Evolutionary conservation across 92 coral and sea anemone species (phyloP).

Genomic region (Epizoanthus ramosus): DNA sequence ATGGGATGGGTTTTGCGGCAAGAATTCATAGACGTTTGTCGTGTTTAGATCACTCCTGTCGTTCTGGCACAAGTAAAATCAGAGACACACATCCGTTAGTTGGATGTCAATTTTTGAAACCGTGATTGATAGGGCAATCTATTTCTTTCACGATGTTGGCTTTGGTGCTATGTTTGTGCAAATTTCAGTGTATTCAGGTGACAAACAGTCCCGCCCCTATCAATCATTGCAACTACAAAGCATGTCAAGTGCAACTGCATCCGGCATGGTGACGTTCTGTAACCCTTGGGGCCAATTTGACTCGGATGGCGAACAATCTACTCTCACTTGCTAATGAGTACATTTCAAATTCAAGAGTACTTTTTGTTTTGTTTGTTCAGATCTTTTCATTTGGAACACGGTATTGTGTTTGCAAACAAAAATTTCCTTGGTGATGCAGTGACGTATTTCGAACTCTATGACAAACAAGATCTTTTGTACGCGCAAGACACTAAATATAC

Average conservation of each 20-base stretch:
- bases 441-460: conserved; percentile 6
- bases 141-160: conserved; percentile 14
- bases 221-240: conserved; percentile 30
- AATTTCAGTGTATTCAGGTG: conserved; percentile 32
- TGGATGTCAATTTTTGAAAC: neutral
- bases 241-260: conserved; percentile 25
- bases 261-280: conserved; percentile 2
- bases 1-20: conserved; percentile 17
- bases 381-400: conserved; percentile 31
- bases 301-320: conserved; percentile 5
- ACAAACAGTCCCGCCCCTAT: conserved; percentile 43
- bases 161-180: conserved; percentile 6
- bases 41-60: neutral
- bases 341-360: conserved; percentile 42
- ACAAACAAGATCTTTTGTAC: conserved; percentile 7
- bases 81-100: neutral
- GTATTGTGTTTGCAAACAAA: conserved; percentile 31
- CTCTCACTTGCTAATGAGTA: conserved; percentile 13
- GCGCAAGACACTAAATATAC: neutral
- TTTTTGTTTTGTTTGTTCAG: conserved; percentile 16
- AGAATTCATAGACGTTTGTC: neutral
- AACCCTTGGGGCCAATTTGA: conserved; percentile 45
- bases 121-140: conserved; percentile 1
- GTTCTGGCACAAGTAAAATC: neutral
- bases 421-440: neutral